Evolutionary conservation across 2,888 invertebrate genomes (phyloP), one percentile per base, ranked within the genome.

Genomic region (Pseudococcus viburni): DNA sequence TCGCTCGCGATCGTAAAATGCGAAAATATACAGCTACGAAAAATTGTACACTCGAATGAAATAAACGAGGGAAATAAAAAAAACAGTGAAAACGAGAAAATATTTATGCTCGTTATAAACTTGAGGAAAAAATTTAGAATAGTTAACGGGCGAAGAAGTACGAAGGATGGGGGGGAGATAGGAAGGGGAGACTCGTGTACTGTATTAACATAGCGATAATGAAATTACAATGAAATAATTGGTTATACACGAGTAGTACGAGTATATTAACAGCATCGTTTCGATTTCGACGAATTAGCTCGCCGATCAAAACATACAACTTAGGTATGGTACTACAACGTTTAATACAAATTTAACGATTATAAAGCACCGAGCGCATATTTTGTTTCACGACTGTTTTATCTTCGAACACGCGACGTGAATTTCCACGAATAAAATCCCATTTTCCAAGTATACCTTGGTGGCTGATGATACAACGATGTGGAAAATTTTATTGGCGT

Each of bases 161-260:
- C 3, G 26, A 33, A 33, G 1, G n/a, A n/a, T n/a, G n/a, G 73
- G 17, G 6, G 33, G 39, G 46, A 12, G 8, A 11, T 46, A 12
- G 12, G 46, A 8, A 73, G 9, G 17, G 1, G 42, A 42, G 7
- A 19, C 26, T 80, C 33, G 68, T 33, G 15, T 73, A 15, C 11
- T 33, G n/a, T 46, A 42, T 80, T 80, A 80, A 80, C 42, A 22
- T 7, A 15, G 15, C n/a, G 80, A 80, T 80, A 73, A 73, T 73
- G 26, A 73, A 73, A 73, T 33, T 73, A 73, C 68, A 73, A 73
- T 73, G 68, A 73, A 73, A 73, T 73, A 73, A 73, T 73, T 73
- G 26, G 33, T 33, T 33, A 33, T 26, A 73, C 68, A 73, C 68
- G 68, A 3, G 59, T 59, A 19, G 33, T 73, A 64, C 64, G 64